These are phyloP conservation scores for Archips crataeganus DNA, from an alignment of 2,888 invertebrate genomes.

Conservation along the genomic window DNA sequence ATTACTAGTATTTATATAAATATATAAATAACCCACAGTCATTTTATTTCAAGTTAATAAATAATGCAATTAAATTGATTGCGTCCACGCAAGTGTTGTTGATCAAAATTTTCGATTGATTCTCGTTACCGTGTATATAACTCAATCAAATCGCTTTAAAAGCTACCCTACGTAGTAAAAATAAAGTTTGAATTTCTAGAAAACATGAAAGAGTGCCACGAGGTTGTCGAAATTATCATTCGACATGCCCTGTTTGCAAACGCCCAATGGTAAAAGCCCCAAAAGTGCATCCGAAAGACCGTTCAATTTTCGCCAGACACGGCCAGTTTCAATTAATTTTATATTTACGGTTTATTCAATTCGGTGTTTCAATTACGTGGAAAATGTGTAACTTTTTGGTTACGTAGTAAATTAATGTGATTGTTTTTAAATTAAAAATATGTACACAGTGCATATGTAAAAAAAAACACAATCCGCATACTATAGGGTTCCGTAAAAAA, in stretches of 20 bases:
- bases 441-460: not conserved
- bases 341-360: constrained; percentile 47
- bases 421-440: not conserved
- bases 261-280: constrained; percentile 41
- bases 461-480: too few species aligned
- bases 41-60: constrained; percentile 33
- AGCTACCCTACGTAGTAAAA: not conserved
- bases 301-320: constrained; percentile 59
- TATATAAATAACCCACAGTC: constrained; percentile 15
- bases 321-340: constrained; percentile 62
- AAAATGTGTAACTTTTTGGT: constrained; percentile 30
- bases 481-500: too few species aligned
- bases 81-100: constrained; percentile 62
- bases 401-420: not conserved
- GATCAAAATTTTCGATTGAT: constrained; percentile 57
- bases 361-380: constrained; percentile 37
- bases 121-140: not conserved
- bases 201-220: not conserved
- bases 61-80: constrained; percentile 68
- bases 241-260: constrained; percentile 15
- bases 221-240: constrained; percentile 2
- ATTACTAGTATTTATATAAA: not conserved
- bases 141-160: not conserved
- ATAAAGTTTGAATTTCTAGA: not conserved
- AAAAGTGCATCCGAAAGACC: constrained; percentile 61